These are phyloP conservation scores for Brachynemurus nebulosus DNA, from an alignment of 2,888 invertebrate species.

Conservation along the genomic window DNA sequence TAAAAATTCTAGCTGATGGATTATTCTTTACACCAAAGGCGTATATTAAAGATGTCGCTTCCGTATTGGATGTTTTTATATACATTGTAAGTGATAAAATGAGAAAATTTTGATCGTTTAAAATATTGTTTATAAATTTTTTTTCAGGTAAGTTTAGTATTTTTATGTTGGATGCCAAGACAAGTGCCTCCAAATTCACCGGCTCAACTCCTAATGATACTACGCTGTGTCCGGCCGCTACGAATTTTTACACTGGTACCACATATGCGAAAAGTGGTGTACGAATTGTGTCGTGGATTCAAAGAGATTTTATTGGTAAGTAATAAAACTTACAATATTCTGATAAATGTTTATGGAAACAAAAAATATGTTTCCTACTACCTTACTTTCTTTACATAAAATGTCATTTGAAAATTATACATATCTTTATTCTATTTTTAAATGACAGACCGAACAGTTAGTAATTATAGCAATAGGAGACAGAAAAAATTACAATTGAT, in stretches of 20 bases:
- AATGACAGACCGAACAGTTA: not conserved
- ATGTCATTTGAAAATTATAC: not conserved
- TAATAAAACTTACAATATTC: too few species aligned
- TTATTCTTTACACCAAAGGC: slow-evolving; percentile 98
- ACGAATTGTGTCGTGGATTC: slow-evolving; percentile 94
- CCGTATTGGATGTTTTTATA: slow-evolving; percentile 92
- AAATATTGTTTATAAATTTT: slow-evolving; percentile 9
- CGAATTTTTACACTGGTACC: slow-evolving; percentile 96
- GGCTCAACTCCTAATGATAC: slow-evolving; percentile 90
- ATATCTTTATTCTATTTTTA: not conserved
- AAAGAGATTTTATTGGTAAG: slow-evolving; percentile 92
- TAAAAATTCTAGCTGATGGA: slow-evolving; percentile 96
- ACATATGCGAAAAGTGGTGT: slow-evolving; percentile 98
- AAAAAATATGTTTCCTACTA: too few species aligned
- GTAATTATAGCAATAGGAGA: not conserved
- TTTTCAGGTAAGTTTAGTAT: slow-evolving; percentile 78
- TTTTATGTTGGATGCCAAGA: slow-evolving; percentile 92
- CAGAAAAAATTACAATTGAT: not conserved
- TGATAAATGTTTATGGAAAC: too few species aligned
- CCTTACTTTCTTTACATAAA: not conserved
- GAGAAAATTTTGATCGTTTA: too few species aligned
- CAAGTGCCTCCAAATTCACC: slow-evolving; percentile 85
- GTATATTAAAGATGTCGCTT: slow-evolving; percentile 93
- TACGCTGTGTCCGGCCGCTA: slow-evolving; percentile 89
- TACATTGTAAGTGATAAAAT: slow-evolving; percentile 86